Evolutionary conservation across 2,888 invertebrate species (phyloP).

Genomic region (Drosophila crucigera): DNA sequence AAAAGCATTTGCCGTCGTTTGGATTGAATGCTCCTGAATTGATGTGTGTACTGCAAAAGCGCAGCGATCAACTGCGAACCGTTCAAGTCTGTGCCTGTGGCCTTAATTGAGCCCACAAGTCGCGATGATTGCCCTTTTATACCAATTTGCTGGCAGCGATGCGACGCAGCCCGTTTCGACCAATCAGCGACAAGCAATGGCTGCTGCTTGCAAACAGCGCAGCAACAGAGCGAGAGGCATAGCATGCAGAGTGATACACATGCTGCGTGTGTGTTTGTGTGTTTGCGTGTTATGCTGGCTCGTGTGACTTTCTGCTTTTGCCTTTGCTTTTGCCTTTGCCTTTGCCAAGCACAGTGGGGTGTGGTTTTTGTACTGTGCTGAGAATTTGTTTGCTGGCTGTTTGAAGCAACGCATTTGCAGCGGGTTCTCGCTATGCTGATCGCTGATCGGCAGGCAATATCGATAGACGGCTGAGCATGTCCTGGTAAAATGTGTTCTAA

Average conservation of each 20-base stretch:
- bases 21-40: conserved; percentile 32
- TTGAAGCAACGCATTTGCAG: conserved; percentile 14
- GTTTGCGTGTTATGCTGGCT: conserved; percentile 56
- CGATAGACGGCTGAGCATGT: conserved; percentile 9
- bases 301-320: conserved; percentile 64
- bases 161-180: conserved; percentile 53
- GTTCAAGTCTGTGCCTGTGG: conserved; percentile 83
- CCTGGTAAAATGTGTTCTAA: conserved; percentile 37
- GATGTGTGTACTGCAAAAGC: conserved; percentile 9
- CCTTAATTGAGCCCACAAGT: conserved; percentile 85
- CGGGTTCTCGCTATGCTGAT: conserved; percentile 12
- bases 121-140: conserved; percentile 89
- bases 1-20: conserved; percentile 41
- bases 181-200: conserved; percentile 84
- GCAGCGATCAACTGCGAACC: conserved; percentile 65
- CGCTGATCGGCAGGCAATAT: conserved; percentile 30
- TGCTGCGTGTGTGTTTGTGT: conserved; percentile 5
- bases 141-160: conserved; percentile 76
- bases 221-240: conserved; percentile 28
- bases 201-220: conserved; percentile 40
- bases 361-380: conserved; percentile 49
- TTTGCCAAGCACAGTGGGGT: conserved; percentile 36
- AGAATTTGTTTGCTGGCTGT: conserved; percentile 34
- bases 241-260: conserved; percentile 13
- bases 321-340: conserved; percentile 28